Conservation (phyloP, 2,888 invertebrate genomes). For the Masnerella sp. region DNA sequence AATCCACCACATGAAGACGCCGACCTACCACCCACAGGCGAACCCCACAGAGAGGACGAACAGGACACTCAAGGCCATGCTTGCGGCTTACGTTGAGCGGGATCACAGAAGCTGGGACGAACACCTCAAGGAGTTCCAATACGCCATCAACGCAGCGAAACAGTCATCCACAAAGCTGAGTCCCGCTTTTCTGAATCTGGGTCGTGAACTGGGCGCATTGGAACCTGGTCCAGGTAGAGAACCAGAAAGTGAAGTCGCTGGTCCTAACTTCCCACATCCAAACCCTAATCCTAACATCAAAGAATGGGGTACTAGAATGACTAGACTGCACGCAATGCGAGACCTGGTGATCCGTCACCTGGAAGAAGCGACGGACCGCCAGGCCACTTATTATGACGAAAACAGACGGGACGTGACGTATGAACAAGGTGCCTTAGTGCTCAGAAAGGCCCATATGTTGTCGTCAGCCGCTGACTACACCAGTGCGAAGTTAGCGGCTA, state of each 20-base stretch:
- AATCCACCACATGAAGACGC: neutral
- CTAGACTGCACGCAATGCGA: neutral
- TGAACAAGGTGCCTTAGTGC: neutral
- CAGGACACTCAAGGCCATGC: neutral
- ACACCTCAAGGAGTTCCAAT: neutral
- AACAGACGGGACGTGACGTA: neutral
- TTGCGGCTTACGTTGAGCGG: neutral
- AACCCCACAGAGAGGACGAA: neutral
- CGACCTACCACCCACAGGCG: neutral
- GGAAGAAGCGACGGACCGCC: neutral
- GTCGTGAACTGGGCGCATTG: neutral
- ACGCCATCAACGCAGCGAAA: neutral
- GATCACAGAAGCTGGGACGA: neutral
- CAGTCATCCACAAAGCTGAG: neutral
- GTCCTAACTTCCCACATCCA: too few relatives aligned
- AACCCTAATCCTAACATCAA: too few relatives aligned
- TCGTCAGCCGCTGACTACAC: neutral
- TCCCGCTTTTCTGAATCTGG: neutral
- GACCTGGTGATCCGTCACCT: slow-evolving; percentile 6
- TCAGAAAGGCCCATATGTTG: neutral
- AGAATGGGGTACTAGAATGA: neutral
- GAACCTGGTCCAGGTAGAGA: neutral
- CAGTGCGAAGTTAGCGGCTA: neutral
- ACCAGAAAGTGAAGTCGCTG: neutral
- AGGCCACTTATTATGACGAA: neutral